phyloP scores from a whole-genome alignment of 2,113 vertebrate species.

The Siphamia tubifer region DNA sequence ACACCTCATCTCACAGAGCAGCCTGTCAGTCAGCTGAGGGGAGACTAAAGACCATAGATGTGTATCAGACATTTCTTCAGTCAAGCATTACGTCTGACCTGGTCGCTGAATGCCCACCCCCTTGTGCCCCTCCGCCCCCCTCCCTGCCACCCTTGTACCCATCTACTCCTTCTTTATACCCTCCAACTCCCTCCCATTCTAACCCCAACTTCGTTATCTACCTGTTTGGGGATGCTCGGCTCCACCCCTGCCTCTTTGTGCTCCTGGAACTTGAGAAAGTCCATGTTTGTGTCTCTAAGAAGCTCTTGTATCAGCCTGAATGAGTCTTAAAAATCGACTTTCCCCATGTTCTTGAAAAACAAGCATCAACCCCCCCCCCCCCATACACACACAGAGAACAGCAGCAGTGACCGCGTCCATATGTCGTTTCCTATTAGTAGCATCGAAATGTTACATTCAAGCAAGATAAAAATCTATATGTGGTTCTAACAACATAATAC shows the following conservation, averaged over 20 bases:
- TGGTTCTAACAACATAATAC: neutral
- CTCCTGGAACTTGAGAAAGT: slow-evolving; percentile 72
- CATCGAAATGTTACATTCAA: neutral
- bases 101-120: slow-evolving; percentile 47
- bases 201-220: slow-evolving; percentile 49
- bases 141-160: neutral
- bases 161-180: slow-evolving; percentile 8
- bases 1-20: slow-evolving; percentile 22
- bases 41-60: slow-evolving; percentile 66
- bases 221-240: slow-evolving; percentile 53
- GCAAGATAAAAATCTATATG: neutral
- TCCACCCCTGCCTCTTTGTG: slow-evolving; percentile 57
- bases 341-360: neutral
- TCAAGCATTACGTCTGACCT: slow-evolving; percentile 68
- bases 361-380: neutral
- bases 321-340: slow-evolving; percentile 44
- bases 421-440: neutral
- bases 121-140: neutral
- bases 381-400: neutral
- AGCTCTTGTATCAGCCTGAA: slow-evolving; percentile 58
- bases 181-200: neutral
- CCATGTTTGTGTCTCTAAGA: slow-evolving; percentile 43
- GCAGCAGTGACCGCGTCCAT: neutral
- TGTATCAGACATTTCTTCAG: slow-evolving; percentile 67
- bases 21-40: slow-evolving; percentile 60